Evolutionary conservation across 2,797 vertebrate species (phyloP).

Genomic region (Setipinna tenuifilis): DNA sequence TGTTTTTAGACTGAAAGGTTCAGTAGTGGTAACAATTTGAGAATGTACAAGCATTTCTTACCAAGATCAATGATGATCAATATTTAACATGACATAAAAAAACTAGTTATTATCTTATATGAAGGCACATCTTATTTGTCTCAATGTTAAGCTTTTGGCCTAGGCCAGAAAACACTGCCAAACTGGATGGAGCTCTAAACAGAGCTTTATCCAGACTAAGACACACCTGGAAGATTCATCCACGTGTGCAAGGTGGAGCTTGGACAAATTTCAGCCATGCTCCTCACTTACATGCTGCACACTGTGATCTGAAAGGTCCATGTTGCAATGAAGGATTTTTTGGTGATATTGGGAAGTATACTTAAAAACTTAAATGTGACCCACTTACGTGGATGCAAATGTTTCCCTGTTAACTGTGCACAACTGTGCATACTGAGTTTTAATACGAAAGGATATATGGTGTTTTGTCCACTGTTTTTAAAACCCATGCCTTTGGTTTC

Average conservation of each 20-base stretch:
- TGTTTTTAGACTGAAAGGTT: not conserved
- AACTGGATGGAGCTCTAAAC: not conserved
- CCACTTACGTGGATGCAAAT: not conserved
- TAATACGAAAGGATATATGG: slow-evolving; percentile 2
- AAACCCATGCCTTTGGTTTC: not conserved
- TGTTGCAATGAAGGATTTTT: not conserved
- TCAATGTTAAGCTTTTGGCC: slow-evolving; percentile 5
- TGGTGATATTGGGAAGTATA: not conserved
- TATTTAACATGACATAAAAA: slow-evolving; percentile 3
- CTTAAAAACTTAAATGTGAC: not conserved
- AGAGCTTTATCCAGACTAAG: not conserved
- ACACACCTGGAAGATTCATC: slow-evolving; percentile 9
- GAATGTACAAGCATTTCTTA: not conserved
- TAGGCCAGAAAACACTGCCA: slow-evolving; percentile 24
- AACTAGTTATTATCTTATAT: not conserved
- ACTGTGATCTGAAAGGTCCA: not conserved
- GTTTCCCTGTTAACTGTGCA: not conserved
- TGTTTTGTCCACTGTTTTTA: not conserved
- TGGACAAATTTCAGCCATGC: not conserved
- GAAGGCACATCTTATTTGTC: not conserved
- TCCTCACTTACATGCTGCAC: not conserved
- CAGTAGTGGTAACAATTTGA: not conserved
- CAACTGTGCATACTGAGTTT: not conserved
- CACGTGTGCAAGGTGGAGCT: not conserved
- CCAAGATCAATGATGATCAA: not conserved